A percentile compares a stretch with the other conserved stretches of the same genome.
phyloP scores from a whole-genome alignment of 1,140 invertebrate genomes.

The Drosophila ananassae region DNA sequence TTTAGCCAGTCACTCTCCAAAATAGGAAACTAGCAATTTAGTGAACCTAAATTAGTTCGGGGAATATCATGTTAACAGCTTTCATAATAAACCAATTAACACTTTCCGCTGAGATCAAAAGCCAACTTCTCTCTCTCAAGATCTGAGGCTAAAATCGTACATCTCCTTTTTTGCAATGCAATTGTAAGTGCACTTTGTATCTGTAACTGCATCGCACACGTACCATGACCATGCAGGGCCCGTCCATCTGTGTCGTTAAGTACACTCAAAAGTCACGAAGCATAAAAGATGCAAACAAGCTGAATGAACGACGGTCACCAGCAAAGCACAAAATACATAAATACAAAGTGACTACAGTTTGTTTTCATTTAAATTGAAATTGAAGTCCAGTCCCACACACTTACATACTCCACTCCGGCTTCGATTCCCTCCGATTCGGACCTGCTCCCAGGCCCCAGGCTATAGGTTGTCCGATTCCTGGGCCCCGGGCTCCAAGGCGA shows the following conservation, averaged over 20 bases:
- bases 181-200: constrained; percentile 40
- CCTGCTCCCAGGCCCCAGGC: constrained; percentile 1
- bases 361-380: constrained; percentile 83
- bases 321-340: constrained; percentile 70
- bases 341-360: constrained; percentile 80
- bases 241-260: constrained; percentile 79
- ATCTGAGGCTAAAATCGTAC: constrained; percentile 13
- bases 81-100: constrained; percentile 66
- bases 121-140: constrained; percentile 14
- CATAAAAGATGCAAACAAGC: constrained; percentile 81
- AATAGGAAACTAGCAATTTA: constrained; percentile 5
- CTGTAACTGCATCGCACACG: constrained; percentile 63
- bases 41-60: constrained; percentile 1
- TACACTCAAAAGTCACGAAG: constrained; percentile 78
- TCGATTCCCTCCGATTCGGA: constrained; percentile 7
- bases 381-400: constrained; percentile 57
- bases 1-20: neutral
- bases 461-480: constrained; percentile 17
- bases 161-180: constrained; percentile 22
- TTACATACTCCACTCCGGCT: constrained; percentile 22
- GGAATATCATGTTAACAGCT: constrained; percentile 30
- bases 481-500: constrained; percentile 53
- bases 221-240: constrained; percentile 35
- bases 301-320: constrained; percentile 62
- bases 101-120: constrained; percentile 39